phyloP scores from a whole-genome alignment of 2,888 invertebrate species.

The Oscheius onirici region DNA sequence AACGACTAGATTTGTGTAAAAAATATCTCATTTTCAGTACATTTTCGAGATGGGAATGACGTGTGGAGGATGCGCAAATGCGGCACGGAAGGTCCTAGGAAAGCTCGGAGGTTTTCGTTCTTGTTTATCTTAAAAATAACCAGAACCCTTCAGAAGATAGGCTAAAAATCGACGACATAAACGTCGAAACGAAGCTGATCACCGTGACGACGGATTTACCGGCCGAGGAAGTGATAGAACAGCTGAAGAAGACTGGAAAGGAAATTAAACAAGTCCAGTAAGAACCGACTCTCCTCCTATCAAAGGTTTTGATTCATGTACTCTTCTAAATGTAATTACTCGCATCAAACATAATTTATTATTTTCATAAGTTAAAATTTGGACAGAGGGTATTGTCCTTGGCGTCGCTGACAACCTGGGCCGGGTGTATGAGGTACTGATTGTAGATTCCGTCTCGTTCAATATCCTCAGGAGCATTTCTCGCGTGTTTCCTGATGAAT shows the following conservation, averaged over 20 bases:
- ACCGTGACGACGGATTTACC: slow-evolving; percentile 72
- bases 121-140: neutral
- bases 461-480: slow-evolving; percentile 59
- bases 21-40: slow-evolving; percentile 41
- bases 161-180: slow-evolving; percentile 71
- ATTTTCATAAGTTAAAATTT: neutral
- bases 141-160: slow-evolving; percentile 56
- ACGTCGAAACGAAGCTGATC: slow-evolving; percentile 71
- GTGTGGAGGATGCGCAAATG: slow-evolving; percentile 89
- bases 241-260: slow-evolving; percentile 74
- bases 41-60: slow-evolving; percentile 91
- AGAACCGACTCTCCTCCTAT: neutral
- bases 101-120: slow-evolving; percentile 78
- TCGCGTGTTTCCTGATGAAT: slow-evolving; percentile 77
- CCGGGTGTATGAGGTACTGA: slow-evolving; percentile 51
- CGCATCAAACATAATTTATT: slow-evolving; percentile 18
- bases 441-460: slow-evolving; percentile 53
- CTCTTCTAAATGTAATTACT: neutral
- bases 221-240: slow-evolving; percentile 70
- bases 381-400: slow-evolving; percentile 48
- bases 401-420: slow-evolving; percentile 42
- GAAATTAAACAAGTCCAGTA: slow-evolving; percentile 52
- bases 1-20: neutral
- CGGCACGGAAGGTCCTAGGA: slow-evolving; percentile 85
- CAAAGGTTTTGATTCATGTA: neutral